phyloP scores from a whole-genome alignment of 1,140 invertebrate species.

The Tetramorium simillimum region DNA sequence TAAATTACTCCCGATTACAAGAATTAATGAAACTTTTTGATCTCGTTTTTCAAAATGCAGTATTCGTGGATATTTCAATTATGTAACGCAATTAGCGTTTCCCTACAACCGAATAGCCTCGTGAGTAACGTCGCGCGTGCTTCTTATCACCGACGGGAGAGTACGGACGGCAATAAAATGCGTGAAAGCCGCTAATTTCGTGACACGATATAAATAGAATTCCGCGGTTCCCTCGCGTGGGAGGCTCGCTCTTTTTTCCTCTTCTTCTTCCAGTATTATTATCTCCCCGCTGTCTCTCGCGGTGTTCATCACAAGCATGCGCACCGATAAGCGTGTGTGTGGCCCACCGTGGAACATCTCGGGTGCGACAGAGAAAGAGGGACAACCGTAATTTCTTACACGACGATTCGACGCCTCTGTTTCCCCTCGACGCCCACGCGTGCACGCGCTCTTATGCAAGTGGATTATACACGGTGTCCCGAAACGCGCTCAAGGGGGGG shows the following conservation, averaged over 20 bases:
- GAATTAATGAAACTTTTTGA: not conserved
- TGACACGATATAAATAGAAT: slow-evolving; percentile 58
- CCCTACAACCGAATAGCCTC: not conserved
- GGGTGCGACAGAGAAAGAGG: slow-evolving; percentile 20
- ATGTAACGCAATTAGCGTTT: too few species aligned
- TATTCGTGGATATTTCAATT: not conserved
- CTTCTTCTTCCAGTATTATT: slow-evolving; percentile 54
- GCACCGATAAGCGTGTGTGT: not conserved
- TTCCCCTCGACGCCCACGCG: slow-evolving; percentile 60
- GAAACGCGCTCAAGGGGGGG: not conserved
- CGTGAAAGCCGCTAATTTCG: slow-evolving; percentile 38
- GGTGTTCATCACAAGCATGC: slow-evolving; percentile 29
- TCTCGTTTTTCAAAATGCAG: not conserved
- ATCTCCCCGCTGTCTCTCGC: slow-evolving; percentile 56
- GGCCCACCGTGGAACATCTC: slow-evolving; percentile 28
- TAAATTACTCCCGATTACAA: not conserved
- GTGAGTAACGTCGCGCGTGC: not conserved
- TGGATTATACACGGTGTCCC: slow-evolving; percentile 30
- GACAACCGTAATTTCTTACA: slow-evolving; percentile 67
- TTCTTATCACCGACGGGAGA: not conserved
- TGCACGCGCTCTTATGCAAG: slow-evolving; percentile 39
- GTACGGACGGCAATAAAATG: slow-evolving; percentile 6
- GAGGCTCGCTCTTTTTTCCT: not conserved
- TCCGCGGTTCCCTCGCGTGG: slow-evolving; percentile 13
- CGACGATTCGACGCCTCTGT: slow-evolving; percentile 71